Conservation (phyloP, 2,888 invertebrate genomes). For the Pachydiplax longipennis region DNA sequence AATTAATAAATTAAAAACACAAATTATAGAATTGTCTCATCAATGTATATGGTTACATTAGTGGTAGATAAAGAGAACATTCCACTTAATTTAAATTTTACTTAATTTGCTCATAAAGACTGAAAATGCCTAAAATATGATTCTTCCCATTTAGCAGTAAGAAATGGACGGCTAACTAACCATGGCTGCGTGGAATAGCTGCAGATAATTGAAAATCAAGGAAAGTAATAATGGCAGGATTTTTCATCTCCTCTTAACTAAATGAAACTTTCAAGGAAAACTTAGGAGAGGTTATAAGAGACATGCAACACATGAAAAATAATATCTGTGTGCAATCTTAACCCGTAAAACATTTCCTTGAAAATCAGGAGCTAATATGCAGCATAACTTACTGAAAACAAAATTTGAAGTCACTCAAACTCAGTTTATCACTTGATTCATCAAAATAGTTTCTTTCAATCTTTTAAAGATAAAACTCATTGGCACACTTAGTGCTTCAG, state of each 20-base stretch:
- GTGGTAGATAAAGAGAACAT: not conserved
- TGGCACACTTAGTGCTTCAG: not conserved
- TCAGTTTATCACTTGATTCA: not conserved
- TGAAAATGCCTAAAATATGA: not conserved
- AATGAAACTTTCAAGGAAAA: not conserved
- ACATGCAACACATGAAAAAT: not conserved
- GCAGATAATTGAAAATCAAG: not conserved
- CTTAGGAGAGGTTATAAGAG: not conserved
- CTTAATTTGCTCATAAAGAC: not conserved
- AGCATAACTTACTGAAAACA: not conserved
- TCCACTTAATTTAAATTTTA: not conserved
- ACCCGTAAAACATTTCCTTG: not conserved
- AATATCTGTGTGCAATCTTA: not conserved
- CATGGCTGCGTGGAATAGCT: constrained; percentile 7
- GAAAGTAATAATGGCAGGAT: not conserved
- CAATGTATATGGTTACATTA: not conserved
- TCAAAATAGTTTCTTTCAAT: constrained; percentile 9
- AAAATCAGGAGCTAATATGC: constrained; percentile 1
- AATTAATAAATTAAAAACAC: not conserved
- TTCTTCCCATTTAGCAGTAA: constrained; percentile 9
- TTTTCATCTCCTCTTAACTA: not conserved
- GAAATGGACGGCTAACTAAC: constrained; percentile 38
- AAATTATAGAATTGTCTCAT: not conserved
- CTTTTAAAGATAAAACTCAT: not conserved
- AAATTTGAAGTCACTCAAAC: constrained; percentile 3